phyloP scores from a whole-genome alignment of 1,140 invertebrate species.

The Ooceraea biroi region DNA sequence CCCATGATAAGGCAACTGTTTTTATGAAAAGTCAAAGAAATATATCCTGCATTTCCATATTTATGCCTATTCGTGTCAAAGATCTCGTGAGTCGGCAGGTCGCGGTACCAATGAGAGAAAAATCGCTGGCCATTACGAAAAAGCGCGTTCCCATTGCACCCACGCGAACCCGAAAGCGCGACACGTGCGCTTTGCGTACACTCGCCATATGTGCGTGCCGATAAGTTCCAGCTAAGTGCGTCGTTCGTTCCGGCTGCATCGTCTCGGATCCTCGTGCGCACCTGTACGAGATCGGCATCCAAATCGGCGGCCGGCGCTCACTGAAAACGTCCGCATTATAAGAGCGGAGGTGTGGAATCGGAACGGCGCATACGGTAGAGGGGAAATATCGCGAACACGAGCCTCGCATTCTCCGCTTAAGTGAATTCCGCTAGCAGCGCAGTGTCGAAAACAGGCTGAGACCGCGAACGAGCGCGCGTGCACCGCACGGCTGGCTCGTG shows the following conservation, averaged over 20 bases:
- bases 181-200: not conserved
- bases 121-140: not conserved
- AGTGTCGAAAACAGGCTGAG: slow-evolving; percentile 72
- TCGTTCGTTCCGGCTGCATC: slow-evolving; percentile 45
- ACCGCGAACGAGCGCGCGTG: slow-evolving; percentile 53
- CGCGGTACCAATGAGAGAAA: not conserved
- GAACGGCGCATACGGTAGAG: slow-evolving; percentile 62
- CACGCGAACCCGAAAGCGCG: slow-evolving; percentile 14
- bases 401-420: slow-evolving; percentile 82
- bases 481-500: slow-evolving; percentile 8
- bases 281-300: slow-evolving; percentile 71
- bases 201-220: slow-evolving; percentile 7
- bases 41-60: not conserved
- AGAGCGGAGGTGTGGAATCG: slow-evolving; percentile 47
- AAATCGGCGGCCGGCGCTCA: slow-evolving; percentile 50
- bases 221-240: slow-evolving; percentile 25
- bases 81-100: not conserved
- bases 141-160: slow-evolving; percentile 28
- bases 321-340: slow-evolving; percentile 45
- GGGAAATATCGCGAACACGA: slow-evolving; percentile 74
- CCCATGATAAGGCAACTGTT: not conserved
- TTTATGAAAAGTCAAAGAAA: not conserved
- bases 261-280: slow-evolving; percentile 69
- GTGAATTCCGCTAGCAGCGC: slow-evolving; percentile 81
- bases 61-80: not conserved